Conservation (phyloP, 2,888 invertebrate species). For the Liopterus haemorrhoidalis region DNA sequence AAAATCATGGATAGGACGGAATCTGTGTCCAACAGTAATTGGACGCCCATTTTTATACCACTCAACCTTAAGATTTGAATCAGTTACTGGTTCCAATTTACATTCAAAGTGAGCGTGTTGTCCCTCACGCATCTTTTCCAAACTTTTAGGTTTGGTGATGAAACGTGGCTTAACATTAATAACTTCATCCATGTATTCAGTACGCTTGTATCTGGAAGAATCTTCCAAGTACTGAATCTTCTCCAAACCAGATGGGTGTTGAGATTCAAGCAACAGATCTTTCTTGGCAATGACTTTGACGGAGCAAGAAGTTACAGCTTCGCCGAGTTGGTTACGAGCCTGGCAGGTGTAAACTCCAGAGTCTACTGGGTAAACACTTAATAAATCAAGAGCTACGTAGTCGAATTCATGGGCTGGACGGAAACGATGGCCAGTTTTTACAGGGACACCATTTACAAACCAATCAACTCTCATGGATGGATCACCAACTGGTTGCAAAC, state of each 20-base stretch:
- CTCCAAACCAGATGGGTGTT: constrained; percentile 85
- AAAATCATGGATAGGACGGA: constrained; percentile 95
- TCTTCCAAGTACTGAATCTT: constrained; percentile 90
- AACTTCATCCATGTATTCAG: constrained; percentile 74
- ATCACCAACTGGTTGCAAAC: constrained; percentile 85
- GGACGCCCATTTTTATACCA: constrained; percentile 96
- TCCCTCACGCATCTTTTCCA: constrained; percentile 79
- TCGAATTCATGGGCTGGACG: constrained; percentile 95
- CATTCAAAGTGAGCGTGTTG: constrained; percentile 96
- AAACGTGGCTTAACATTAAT: constrained; percentile 80
- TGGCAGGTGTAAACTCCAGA: constrained; percentile 94
- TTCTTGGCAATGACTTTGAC: constrained; percentile 84
- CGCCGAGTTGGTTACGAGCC: constrained; percentile 89
- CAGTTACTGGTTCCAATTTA: constrained; percentile 93
- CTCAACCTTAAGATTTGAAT: constrained; percentile 92
- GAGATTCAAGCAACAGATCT: constrained; percentile 79
- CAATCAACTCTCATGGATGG: constrained; percentile 91
- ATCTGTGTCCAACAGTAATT: constrained; percentile 88
- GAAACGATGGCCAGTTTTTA: constrained; percentile 89
- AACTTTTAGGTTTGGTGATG: constrained; percentile 79
- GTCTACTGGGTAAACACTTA: constrained; percentile 96
- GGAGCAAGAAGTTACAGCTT: constrained; percentile 89
- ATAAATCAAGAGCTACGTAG: constrained; percentile 91
- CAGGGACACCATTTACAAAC: constrained; percentile 91
- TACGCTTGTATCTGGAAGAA: constrained; percentile 74